phyloP scores from a whole-genome alignment of 2,797 vertebrate species.

The Sebastes diploproa region DNA sequence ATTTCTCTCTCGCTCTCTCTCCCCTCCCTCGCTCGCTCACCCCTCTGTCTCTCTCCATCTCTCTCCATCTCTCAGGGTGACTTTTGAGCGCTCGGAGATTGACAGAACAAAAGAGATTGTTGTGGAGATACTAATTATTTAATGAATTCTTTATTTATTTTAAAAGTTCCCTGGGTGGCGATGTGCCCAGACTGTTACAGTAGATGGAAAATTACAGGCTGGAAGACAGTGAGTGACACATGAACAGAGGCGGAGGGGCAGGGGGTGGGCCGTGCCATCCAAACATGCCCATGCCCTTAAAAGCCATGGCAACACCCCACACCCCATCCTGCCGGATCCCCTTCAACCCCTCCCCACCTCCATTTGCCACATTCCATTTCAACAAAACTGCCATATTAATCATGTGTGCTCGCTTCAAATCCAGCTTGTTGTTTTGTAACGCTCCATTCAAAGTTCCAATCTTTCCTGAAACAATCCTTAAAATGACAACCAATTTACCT shows the following conservation, averaged over 20 bases:
- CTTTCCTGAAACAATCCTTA: slow-evolving; percentile 65
- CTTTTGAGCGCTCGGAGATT: slow-evolving; percentile 76
- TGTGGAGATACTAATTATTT: slow-evolving; percentile 83
- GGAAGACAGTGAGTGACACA: slow-evolving; percentile 80
- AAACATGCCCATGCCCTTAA: slow-evolving; percentile 77
- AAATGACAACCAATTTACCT: slow-evolving; percentile 65
- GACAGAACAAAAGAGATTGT: slow-evolving; percentile 84
- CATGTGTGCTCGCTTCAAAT: slow-evolving; percentile 50
- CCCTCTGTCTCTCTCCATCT: slow-evolving; percentile 41
- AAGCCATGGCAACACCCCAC: slow-evolving; percentile 66
- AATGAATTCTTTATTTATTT: slow-evolving; percentile 86
- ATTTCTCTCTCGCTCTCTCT: slow-evolving; percentile 28
- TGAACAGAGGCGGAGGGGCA: slow-evolving; percentile 73
- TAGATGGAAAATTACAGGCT: slow-evolving; percentile 82
- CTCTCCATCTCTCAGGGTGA: slow-evolving; percentile 64
- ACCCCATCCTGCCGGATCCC: slow-evolving; percentile 29
- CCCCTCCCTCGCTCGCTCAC: not conserved
- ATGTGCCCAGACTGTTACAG: slow-evolving; percentile 78
- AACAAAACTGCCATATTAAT: slow-evolving; percentile 72
- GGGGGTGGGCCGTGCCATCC: slow-evolving; percentile 73
- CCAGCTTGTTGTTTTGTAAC: slow-evolving; percentile 6
- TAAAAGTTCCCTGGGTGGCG: slow-evolving; percentile 79
- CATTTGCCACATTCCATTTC: slow-evolving; percentile 67
- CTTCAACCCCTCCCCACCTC: slow-evolving; percentile 25
- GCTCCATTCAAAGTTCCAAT: slow-evolving; percentile 54